These are phyloP conservation scores for Drosophila nigromelanica DNA, from an alignment of 1,140 invertebrate species.

Conservation along the genomic window DNA sequence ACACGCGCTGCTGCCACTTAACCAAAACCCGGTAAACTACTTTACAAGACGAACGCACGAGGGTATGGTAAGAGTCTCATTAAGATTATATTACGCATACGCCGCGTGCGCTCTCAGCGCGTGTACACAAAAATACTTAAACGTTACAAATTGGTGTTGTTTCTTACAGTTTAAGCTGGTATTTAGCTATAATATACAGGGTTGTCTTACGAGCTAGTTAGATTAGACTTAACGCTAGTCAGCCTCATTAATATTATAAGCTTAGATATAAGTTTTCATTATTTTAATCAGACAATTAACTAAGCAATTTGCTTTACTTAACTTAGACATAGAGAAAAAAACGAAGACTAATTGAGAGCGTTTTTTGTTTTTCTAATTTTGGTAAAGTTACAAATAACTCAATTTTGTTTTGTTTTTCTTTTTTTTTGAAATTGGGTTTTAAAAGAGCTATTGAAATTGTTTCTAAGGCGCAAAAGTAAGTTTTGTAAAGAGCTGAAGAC, in stretches of 20 bases:
- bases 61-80: background rate
- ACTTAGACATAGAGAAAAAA: conserved; percentile 31
- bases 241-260: conserved; percentile 81
- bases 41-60: conserved; percentile 32
- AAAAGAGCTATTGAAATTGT: conserved; percentile 26
- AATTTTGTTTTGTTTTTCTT: conserved; percentile 35
- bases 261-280: conserved; percentile 50
- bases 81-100: conserved; percentile 30
- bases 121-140: conserved; percentile 63
- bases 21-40: conserved; percentile 6
- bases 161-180: conserved; percentile 36
- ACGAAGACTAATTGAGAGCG: conserved; percentile 69
- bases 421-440: conserved; percentile 19
- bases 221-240: conserved; percentile 67
- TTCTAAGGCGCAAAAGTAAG: conserved; percentile 63
- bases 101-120: conserved; percentile 28
- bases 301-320: conserved; percentile 25
- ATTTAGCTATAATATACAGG: conserved; percentile 44
- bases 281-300: conserved; percentile 34
- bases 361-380: conserved; percentile 49
- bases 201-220: conserved; percentile 28
- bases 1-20: conserved; percentile 27
- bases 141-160: conserved; percentile 73
- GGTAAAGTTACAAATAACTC: conserved; percentile 70
- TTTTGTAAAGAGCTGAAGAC: conserved; percentile 21